A percentile compares a stretch with the other conserved stretches of the same genome.
Evolutionary conservation across 2,113 vertebrate species (phyloP).

Genomic region (Myanophis thanlyinensis): DNA sequence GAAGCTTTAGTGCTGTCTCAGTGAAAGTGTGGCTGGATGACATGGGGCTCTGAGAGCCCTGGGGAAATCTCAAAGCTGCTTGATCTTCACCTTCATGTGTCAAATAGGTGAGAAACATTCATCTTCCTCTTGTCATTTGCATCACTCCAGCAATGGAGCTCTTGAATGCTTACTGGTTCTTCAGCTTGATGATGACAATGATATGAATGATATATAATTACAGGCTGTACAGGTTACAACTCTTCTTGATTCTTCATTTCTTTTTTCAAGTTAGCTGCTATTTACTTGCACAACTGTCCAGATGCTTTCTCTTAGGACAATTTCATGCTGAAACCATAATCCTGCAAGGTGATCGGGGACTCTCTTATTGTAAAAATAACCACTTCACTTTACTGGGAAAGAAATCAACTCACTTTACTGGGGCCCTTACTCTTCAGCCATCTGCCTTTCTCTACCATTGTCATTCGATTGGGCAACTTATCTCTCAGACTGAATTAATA

Average conservation of each 20-base stretch:
- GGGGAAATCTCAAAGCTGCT: background rate
- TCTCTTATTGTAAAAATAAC: background rate
- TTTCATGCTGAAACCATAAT: background rate
- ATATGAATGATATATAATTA: background rate
- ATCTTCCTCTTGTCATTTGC: background rate
- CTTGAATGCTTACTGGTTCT: background rate
- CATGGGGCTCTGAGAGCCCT: background rate
- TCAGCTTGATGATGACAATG: background rate
- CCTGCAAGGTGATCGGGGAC: background rate
- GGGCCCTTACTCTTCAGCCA: background rate
- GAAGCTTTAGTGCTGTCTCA: fast-evolving
- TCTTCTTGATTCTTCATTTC: no score
- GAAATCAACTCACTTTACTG: background rate
- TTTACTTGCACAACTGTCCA: background rate
- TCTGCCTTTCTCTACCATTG: background rate
- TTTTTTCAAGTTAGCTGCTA: background rate
- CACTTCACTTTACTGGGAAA: background rate
- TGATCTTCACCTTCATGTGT: background rate
- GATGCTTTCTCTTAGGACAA: fast-evolving
- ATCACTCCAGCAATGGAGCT: background rate
- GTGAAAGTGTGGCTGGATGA: fast-evolving
- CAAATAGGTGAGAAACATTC: background rate
- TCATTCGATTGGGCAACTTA: slow-evolving; percentile 20
- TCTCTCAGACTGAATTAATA: slow-evolving; percentile 46
- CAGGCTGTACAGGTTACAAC: fast-evolving